phyloP scores from a whole-genome alignment of 2,797 vertebrate species.

The Mionectes olivaceus region DNA sequence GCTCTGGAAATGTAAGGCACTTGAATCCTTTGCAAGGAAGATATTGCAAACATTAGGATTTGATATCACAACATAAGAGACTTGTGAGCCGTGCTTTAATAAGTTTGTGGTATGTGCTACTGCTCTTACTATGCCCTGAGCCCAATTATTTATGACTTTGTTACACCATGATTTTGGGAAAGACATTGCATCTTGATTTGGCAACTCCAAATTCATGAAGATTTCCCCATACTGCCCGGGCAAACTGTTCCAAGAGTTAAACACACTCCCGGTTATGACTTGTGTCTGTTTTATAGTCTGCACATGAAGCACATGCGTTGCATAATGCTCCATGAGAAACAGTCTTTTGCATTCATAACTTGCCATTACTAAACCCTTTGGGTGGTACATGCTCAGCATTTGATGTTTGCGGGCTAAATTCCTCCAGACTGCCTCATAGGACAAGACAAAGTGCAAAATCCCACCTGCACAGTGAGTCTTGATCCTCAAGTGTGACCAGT shows the following conservation, averaged over 20 bases:
- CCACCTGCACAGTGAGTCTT: background rate
- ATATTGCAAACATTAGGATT: background rate
- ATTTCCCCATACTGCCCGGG: background rate
- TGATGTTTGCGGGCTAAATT: background rate
- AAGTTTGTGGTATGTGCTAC: background rate
- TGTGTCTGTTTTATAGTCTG: background rate
- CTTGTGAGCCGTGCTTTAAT: background rate
- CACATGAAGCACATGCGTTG: background rate
- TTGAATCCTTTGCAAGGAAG: background rate
- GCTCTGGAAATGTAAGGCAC: background rate
- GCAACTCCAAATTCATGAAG: background rate
- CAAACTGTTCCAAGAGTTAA: background rate
- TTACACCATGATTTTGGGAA: background rate
- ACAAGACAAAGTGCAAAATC: background rate
- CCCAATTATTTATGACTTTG: background rate
- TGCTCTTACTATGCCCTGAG: background rate
- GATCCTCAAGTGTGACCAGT: rapidly evolving
- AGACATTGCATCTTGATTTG: background rate
- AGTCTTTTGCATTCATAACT: background rate
- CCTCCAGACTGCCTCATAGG: background rate
- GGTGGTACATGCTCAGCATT: background rate
- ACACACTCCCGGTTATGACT: background rate
- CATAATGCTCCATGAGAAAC: background rate
- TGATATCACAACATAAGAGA: background rate
- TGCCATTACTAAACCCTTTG: background rate